Evolutionary conservation across 2,797 vertebrate species (phyloP).

Genomic region (Enteromius paludinosus): DNA sequence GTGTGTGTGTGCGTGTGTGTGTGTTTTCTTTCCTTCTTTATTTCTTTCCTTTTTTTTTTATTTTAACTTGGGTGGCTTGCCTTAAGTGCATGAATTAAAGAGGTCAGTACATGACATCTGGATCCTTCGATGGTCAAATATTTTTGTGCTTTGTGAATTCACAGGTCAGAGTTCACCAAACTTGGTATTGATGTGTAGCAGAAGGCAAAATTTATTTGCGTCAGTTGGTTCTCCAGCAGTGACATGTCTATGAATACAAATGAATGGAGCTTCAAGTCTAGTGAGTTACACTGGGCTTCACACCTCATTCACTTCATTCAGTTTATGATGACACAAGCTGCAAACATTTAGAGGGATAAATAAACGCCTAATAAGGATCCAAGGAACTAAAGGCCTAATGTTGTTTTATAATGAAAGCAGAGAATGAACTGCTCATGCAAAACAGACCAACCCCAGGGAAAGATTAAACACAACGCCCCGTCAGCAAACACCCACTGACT

Average conservation of each 20-base stretch:
- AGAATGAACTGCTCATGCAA: conserved; percentile 1
- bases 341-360: conserved; percentile 27
- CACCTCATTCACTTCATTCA: background rate
- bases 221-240: background rate
- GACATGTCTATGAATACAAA: background rate
- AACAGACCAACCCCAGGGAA: conserved; percentile 6
- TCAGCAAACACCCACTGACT: conserved; percentile 20
- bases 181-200: background rate
- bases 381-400: background rate
- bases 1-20: background rate
- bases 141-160: background rate
- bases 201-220: background rate
- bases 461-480: background rate
- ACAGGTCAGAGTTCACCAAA: background rate
- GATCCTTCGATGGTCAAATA: background rate
- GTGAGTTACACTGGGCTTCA: background rate
- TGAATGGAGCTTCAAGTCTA: background rate
- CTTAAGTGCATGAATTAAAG: background rate
- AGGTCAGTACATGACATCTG: background rate
- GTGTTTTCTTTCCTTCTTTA: no score
- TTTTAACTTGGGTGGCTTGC: background rate
- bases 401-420: background rate
- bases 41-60: background rate
- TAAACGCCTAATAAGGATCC: conserved; percentile 8
- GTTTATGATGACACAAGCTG: conserved; percentile 8